phyloP scores from a whole-genome alignment of 1,140 invertebrate genomes.

The Phymorhynchus buccinoides region DNA sequence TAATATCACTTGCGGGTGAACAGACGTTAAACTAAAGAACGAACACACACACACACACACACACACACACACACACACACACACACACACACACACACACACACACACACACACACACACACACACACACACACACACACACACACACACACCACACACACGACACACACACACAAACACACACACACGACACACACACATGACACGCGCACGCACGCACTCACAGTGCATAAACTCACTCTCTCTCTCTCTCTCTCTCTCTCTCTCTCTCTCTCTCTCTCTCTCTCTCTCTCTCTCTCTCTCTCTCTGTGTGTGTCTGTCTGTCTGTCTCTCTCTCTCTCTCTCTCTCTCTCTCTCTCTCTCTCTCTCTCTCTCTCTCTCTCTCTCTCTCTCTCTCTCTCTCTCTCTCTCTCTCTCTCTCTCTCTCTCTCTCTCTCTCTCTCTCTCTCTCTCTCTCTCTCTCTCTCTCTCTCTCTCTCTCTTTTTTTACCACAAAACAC shows the following conservation, averaged over 20 bases:
- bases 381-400: neutral
- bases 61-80: too few species aligned
- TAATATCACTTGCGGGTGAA: too few species aligned
- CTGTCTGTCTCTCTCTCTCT: neutral
- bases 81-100: too few species aligned
- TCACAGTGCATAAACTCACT: neutral
- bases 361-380: constrained; percentile 20
- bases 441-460: neutral
- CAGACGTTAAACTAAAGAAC: too few species aligned
- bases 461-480: constrained; percentile 20
- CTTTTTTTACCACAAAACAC: neutral
- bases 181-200: too few species aligned
- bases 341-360: neutral
- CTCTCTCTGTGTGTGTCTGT: neutral
- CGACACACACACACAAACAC: too few species aligned
- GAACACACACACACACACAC: too few species aligned
- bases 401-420: neutral
- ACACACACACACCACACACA: too few species aligned
- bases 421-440: neutral
- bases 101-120: too few species aligned
- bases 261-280: constrained; percentile 1
- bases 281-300: neutral
- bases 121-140: too few species aligned
- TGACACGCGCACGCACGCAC: too few species aligned
- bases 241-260: constrained; percentile 30